Conservation (phyloP, 2,113 vertebrate genomes). For the Machaerirhynchus nigripectus region DNA sequence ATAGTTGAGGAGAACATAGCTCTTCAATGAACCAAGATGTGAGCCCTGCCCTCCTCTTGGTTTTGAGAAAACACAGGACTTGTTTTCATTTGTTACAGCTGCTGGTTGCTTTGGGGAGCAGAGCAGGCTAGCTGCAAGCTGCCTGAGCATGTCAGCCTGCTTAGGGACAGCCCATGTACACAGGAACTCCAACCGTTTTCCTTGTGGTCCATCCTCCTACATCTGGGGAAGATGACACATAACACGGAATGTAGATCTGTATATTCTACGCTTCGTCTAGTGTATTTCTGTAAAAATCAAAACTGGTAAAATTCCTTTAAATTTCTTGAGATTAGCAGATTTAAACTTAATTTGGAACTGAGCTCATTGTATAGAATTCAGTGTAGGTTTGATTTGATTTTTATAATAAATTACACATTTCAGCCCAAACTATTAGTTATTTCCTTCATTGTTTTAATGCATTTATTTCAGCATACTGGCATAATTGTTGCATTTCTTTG, state of each 20-base stretch:
- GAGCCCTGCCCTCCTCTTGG: background rate
- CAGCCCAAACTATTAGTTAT: background rate
- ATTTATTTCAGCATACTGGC: background rate
- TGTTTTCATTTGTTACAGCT: background rate
- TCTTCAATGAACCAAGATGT: background rate
- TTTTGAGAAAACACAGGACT: background rate
- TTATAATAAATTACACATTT: background rate
- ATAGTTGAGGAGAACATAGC: background rate
- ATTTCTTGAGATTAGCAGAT: background rate
- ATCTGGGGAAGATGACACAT: background rate
- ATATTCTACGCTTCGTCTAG: background rate
- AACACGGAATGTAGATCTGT: background rate
- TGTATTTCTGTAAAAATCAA: background rate
- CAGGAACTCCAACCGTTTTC: rapidly evolving
- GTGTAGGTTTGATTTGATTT: background rate
- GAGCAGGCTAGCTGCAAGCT: background rate
- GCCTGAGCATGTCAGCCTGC: background rate
- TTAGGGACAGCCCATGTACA: background rate
- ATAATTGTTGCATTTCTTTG: background rate
- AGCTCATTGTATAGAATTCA: background rate
- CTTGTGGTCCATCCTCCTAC: background rate
- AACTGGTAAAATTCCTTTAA: background rate
- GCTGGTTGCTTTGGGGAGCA: background rate
- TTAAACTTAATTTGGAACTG: background rate
- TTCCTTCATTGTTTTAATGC: background rate